Conservation (phyloP, 2,797 vertebrate genomes). For the Atherinosoma microstoma region DNA sequence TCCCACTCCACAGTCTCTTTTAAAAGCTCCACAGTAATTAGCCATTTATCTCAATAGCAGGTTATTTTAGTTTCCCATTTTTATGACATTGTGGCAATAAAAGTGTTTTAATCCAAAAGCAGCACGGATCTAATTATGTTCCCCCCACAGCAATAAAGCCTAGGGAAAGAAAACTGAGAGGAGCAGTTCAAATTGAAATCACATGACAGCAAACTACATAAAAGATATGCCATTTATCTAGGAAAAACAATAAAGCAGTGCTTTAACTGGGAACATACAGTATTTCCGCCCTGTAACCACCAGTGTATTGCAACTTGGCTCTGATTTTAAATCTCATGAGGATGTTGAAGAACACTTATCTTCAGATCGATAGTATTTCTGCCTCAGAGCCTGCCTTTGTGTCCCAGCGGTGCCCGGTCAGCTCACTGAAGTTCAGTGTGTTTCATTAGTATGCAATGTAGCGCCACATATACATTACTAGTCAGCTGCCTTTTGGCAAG, state of each 20-base stretch:
- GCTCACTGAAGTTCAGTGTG: conserved; percentile 52
- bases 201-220: conserved; percentile 47
- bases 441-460: conserved; percentile 68
- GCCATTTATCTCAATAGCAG: conserved; percentile 32
- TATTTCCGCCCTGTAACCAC: conserved; percentile 41
- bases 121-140: conserved; percentile 37
- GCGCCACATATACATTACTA: conserved; percentile 51
- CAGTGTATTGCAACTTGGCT: conserved; percentile 38
- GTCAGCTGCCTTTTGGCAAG: conserved; percentile 39
- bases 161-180: conserved; percentile 23
- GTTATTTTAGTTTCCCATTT: conserved; percentile 33
- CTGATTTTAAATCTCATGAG: conserved; percentile 59
- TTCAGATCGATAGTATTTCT: conserved; percentile 72
- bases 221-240: conserved; percentile 41
- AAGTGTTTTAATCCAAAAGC: conserved; percentile 43
- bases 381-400: conserved; percentile 45
- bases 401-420: conserved; percentile 60
- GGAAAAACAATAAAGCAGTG: conserved; percentile 54
- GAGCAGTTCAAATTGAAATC: conserved; percentile 41
- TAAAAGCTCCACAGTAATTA: conserved; percentile 3
- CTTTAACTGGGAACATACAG: conserved; percentile 37
- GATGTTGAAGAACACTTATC: conserved; percentile 72
- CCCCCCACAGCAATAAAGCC: conserved; percentile 38
- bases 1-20: conserved; percentile 7
- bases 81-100: conserved; percentile 28